These are phyloP conservation scores for Phenganax marumi DNA, from an alignment of 92 coral and sea anemone genomes.

Conservation along the genomic window DNA sequence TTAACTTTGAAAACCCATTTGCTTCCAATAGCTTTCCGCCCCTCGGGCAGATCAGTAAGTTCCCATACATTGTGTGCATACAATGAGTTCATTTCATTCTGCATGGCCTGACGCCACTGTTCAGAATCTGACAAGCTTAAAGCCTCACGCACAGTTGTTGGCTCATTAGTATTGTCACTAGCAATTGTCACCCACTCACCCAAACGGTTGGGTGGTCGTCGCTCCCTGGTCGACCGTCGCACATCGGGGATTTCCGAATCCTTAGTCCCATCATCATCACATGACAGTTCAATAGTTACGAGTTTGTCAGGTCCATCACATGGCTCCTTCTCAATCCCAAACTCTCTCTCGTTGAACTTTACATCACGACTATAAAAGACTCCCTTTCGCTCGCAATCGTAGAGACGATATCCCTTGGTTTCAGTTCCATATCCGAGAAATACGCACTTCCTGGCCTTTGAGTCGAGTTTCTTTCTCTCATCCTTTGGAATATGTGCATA, in stretches of 20 bases:
- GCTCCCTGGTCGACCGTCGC: constrained; percentile 44
- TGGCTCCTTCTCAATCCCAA: constrained; percentile 45
- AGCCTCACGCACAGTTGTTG: constrained; percentile 57
- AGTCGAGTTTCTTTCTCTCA: constrained; percentile 64
- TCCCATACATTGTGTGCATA: constrained; percentile 17
- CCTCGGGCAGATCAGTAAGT: constrained; percentile 9
- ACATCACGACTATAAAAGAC: constrained; percentile 59
- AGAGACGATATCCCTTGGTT: constrained; percentile 55
- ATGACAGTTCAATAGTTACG: constrained; percentile 48
- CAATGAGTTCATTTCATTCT: constrained; percentile 28
- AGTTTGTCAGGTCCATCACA: constrained; percentile 26
- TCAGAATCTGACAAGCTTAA: constrained; percentile 44
- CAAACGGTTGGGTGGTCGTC: constrained; percentile 55
- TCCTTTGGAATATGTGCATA: constrained; percentile 68
- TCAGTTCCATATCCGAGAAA: constrained; percentile 63
- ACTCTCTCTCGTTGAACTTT: constrained; percentile 48
- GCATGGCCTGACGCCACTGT: constrained; percentile 42
- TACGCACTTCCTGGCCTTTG: constrained; percentile 57
- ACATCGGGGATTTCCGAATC: constrained; percentile 28
- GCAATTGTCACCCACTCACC: constrained; percentile 60
- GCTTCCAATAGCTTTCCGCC: constrained; percentile 10
- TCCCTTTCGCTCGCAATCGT: constrained; percentile 42
- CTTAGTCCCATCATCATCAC: constrained; percentile 32
- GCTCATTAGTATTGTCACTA: constrained; percentile 50
- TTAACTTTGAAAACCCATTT: constrained; percentile 4